Conservation (phyloP, 2,113 vertebrate species). For the Myotis yumanensis region DNA sequence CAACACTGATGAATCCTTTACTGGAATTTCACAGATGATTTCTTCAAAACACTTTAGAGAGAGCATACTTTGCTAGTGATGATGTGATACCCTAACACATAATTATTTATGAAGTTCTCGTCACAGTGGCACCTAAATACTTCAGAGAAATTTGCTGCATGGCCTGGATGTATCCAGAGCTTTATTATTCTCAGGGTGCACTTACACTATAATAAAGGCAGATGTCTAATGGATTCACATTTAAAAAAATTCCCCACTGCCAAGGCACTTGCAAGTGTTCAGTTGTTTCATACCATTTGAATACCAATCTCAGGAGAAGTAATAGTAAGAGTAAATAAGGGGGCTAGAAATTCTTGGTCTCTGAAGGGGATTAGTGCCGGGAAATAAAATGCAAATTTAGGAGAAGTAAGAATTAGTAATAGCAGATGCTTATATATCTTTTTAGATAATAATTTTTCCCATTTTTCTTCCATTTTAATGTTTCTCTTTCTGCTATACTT, state of each 20-base stretch:
- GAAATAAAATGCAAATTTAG: constrained; percentile 59
- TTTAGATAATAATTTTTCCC: not conserved
- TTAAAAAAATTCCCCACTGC: not conserved
- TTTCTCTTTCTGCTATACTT: constrained; percentile 11
- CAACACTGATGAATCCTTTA: not conserved
- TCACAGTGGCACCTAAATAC: constrained; percentile 20
- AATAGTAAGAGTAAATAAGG: not conserved
- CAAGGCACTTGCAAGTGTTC: constrained; percentile 33
- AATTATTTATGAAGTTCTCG: constrained; percentile 59
- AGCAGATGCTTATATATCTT: not conserved
- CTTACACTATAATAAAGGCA: constrained; percentile 47
- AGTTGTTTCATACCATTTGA: not conserved
- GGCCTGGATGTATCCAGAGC: not conserved
- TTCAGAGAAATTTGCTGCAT: constrained; percentile 31
- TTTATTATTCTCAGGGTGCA: constrained; percentile 40
- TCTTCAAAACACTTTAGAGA: constrained; percentile 39
- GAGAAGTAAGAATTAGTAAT: constrained; percentile 47
- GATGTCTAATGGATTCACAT: constrained; percentile 61
- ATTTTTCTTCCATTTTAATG: constrained; percentile 26
- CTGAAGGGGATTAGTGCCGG: constrained; percentile 16
- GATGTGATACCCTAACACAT: not conserved
- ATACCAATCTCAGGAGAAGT: constrained; percentile 42
- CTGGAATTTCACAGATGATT: constrained; percentile 44
- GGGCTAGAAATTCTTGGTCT: not conserved
- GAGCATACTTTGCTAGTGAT: not conserved